Conservation (phyloP, 1,140 invertebrate species). For the Drosophila jambulina region DNA sequence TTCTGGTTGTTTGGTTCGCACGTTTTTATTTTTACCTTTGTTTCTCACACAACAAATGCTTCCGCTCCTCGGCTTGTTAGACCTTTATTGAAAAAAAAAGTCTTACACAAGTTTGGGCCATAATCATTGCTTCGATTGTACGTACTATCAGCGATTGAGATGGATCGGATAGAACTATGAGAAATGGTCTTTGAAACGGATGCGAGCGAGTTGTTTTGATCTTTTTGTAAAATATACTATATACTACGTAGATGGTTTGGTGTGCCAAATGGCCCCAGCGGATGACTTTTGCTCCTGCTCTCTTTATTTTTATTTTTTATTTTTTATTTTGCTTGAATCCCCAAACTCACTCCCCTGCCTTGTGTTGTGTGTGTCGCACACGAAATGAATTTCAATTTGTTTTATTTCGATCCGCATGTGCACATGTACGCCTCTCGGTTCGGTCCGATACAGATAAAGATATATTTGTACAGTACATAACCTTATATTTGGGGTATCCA, state of each 20-base stretch:
- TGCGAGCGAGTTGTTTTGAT: constrained; percentile 15
- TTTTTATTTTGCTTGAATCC: background rate
- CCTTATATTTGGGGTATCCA: constrained; percentile 24
- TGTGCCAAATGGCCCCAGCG: constrained; percentile 41
- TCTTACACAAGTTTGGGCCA: constrained; percentile 33
- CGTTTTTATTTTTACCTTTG: constrained; percentile 63
- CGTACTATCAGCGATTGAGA: constrained; percentile 4
- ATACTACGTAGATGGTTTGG: constrained; percentile 10
- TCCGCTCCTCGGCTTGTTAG: constrained; percentile 52
- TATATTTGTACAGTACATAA: constrained; percentile 41
- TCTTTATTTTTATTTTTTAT: constrained; percentile 2
- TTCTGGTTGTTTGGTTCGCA: constrained; percentile 76
- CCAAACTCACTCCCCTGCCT: background rate
- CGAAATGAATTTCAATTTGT: constrained; percentile 72
- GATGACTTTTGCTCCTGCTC: constrained; percentile 28
- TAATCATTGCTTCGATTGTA: constrained; percentile 8
- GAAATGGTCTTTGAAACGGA: constrained; percentile 37
- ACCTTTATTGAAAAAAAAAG: constrained; percentile 35
- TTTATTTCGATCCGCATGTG: constrained; percentile 47
- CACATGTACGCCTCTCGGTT: constrained; percentile 4
- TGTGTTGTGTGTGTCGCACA: constrained; percentile 38
- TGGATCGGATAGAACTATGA: constrained; percentile 13
- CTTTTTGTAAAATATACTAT: constrained; percentile 20
- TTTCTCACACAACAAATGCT: constrained; percentile 49
- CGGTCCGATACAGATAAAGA: constrained; percentile 36